Percentiles rank a stretch among this genome's conserved stretches.
Conservation (phyloP, 2,888 invertebrate genomes). For the Ceramica pisi region DNA sequence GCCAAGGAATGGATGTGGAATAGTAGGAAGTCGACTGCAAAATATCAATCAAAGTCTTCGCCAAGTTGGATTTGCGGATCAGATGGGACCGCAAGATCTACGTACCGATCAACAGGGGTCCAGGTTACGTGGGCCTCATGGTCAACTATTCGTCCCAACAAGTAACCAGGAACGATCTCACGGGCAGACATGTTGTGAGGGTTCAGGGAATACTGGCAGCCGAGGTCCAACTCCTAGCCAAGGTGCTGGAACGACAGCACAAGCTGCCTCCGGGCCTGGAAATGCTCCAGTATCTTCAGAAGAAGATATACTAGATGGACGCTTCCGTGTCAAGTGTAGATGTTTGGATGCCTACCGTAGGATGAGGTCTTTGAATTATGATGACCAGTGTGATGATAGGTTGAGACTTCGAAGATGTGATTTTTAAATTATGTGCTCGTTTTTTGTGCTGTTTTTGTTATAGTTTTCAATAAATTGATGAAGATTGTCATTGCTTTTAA, state of each 20-base stretch:
- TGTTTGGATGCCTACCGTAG: conserved; percentile 42
- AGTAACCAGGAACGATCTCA: conserved; percentile 3
- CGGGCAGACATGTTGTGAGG: background rate
- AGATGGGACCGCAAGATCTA: background rate
- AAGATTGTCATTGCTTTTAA: background rate
- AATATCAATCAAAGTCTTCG: conserved; percentile 34
- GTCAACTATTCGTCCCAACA: background rate
- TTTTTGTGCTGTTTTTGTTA: conserved; percentile 28
- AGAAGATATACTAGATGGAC: conserved; percentile 14
- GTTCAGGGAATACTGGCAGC: background rate
- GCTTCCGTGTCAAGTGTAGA: conserved; percentile 27
- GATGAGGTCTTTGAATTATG: conserved; percentile 13
- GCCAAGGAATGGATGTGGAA: background rate
- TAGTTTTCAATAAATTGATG: conserved; percentile 38
- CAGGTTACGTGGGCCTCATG: background rate
- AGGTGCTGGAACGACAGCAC: conserved; percentile 14
- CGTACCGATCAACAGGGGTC: background rate
- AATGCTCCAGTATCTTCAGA: conserved; percentile 10
- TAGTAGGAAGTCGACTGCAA: conserved; percentile 3
- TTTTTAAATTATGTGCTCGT: conserved; percentile 34
- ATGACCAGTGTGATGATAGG: background rate
- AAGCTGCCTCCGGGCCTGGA: background rate
- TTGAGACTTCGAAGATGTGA: background rate
- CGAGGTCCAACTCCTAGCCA: background rate
- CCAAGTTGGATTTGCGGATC: background rate